Percentiles rank a stretch among this genome's conserved stretches.
Conservation (phyloP, 1,140 invertebrate species). For the Musca vetustissima region DNA sequence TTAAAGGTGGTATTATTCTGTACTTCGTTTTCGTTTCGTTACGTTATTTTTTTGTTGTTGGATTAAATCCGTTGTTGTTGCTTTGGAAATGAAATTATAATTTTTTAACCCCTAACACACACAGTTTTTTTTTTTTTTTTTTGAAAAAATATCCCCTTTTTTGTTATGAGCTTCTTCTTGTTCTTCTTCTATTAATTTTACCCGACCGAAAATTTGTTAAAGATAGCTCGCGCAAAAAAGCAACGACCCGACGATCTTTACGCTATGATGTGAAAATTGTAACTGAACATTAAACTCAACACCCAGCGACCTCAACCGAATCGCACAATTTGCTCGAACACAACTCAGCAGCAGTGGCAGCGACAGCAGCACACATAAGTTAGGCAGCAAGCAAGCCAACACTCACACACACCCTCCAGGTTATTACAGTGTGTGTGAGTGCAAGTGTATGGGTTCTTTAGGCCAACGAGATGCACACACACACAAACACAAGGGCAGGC, state of each 20-base stretch:
- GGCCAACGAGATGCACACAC: neutral
- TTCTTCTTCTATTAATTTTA: slow-evolving; percentile 2
- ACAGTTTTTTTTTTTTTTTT: neutral
- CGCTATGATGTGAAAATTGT: slow-evolving; percentile 40
- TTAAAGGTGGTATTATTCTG: slow-evolving; percentile 5
- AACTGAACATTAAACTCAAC: slow-evolving; percentile 36
- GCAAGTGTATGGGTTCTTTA: no score
- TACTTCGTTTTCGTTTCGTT: neutral
- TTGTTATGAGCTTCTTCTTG: neutral
- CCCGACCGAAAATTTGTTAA: slow-evolving; percentile 8
- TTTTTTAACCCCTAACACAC: slow-evolving; percentile 7
- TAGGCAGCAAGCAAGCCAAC: no score
- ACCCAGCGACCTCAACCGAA: slow-evolving; percentile 3
- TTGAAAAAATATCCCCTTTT: slow-evolving; percentile 1
- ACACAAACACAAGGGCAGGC: neutral
- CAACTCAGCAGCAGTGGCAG: no score
- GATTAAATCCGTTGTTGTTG: slow-evolving; percentile 1
- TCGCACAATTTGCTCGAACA: slow-evolving; percentile 18
- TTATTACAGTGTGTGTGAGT: no score
- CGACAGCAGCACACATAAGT: no score
- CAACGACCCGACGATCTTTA: slow-evolving; percentile 31
- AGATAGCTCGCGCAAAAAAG: slow-evolving; percentile 18
- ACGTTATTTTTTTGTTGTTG: neutral
- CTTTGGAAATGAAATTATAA: neutral
- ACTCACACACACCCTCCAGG: no score